phyloP scores from a whole-genome alignment of 2,797 vertebrate genomes.

The Sebastiscus albofasciatus region DNA sequence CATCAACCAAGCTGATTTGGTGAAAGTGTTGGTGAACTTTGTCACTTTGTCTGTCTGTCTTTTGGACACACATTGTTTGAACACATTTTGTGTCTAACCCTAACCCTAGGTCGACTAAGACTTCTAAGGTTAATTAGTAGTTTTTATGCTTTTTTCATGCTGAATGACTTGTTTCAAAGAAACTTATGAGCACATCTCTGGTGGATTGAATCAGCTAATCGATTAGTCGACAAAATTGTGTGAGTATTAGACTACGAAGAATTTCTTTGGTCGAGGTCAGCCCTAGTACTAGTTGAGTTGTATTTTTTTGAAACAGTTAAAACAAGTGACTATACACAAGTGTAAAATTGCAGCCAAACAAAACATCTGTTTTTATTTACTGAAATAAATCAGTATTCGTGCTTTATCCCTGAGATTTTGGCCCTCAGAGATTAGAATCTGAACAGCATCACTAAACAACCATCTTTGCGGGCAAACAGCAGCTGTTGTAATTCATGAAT shows the following conservation, averaged over 20 bases:
- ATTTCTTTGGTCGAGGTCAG: not conserved
- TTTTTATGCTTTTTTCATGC: not conserved
- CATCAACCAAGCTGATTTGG: too few relatives aligned
- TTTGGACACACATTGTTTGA: too few relatives aligned
- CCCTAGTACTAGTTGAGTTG: not conserved
- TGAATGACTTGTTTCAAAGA: not conserved
- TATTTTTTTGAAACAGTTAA: not conserved
- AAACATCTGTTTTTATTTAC: conserved; percentile 32
- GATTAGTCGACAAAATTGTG: not conserved
- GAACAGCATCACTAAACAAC: conserved; percentile 37
- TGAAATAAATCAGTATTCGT: not conserved
- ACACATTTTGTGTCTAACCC: too few relatives aligned
- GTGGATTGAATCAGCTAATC: not conserved
- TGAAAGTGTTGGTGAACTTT: too few relatives aligned
- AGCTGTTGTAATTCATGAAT: conserved; percentile 51
- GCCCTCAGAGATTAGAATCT: conserved; percentile 29
- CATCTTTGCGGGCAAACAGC: conserved; percentile 47
- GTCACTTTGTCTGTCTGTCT: too few relatives aligned
- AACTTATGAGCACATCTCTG: not conserved
- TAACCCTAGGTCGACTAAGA: too few relatives aligned
- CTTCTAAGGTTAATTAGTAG: rapidly evolving
- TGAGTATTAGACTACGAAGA: not conserved
- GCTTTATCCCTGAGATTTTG: conserved; percentile 16
- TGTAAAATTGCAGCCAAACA: conserved; percentile 3
- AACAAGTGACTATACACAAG: not conserved